Base-by-base conservation (phyloP, 2,797 vertebrate genomes). In the Sebastes vulpes region DNA sequence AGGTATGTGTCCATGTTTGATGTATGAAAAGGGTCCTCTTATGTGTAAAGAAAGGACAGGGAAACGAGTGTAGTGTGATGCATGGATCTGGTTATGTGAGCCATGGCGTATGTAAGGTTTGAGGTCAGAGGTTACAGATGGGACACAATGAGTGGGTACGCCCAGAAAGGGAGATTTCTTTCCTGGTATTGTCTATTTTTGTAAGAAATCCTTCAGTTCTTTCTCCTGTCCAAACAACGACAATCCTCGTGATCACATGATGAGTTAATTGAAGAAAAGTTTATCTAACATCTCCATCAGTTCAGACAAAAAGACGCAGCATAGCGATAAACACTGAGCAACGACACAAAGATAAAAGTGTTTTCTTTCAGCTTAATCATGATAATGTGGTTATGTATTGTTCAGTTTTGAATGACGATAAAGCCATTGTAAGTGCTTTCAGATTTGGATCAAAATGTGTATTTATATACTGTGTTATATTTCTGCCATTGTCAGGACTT, bases 101-200 rank as follows among this genome's bases (percentile, higher is more conserved):
- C 82, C 59, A 76, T 31, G 26, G 57, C 3, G 4, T 50, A 38
- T 71, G 68, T 77, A 84, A 58, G 46, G 73, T 82, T 79, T 52
- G 48, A 74, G 81, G 82, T 90, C 78, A 88, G 50, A 84, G 56
- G 85, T 92, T 42, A 84, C 84, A 88, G 75, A 87, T 90, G 83
- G 84, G 84, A 89, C 85, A 85, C 82, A 68, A 81, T 76, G 75
- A 72, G 57, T 21, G 72, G 64, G 54, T 65, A 78, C 28, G 60
- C 84, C 83, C 63, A 67, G 72, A 78, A 42, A 58, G 18, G 6
- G 23, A 72, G 54, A 67, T 52, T 58, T 76, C 35, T 84, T 91
- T 92, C 85, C 89, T 75, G 75, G 8, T 75, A 81, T 84, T 93
- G 86, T 86, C 81, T 85, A 6, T 50, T 80, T 87, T 73, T 42